Base-by-base conservation (phyloP, 2,113 vertebrate species). In the Sander vitreus region DNA sequence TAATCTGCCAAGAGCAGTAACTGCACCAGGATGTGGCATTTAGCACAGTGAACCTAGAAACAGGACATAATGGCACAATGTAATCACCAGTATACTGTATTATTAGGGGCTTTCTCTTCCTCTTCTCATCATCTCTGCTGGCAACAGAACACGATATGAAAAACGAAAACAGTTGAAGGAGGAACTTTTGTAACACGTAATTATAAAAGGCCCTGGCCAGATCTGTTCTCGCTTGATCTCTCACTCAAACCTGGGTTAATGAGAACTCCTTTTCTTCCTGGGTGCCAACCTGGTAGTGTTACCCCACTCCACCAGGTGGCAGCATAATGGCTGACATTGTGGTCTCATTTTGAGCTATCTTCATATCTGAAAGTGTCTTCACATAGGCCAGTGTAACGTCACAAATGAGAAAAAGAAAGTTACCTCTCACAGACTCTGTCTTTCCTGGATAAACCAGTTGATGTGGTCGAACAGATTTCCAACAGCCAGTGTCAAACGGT, bases 291-390 rank as follows among this genome's bases (percentile, higher is more conserved):
- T 54, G 2, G 1, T 21, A 39, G 21, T 82, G 51, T 25, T 13
- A 55, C 21, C 19, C 6, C 14, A 25, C 48, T 50, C 89, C 92
- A 93, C 80, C 9, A 89, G 92, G 76, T 83, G 93, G 92, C 84
- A 78, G 78, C 71, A 85, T 50, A 55, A 21, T 0, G 0, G 13
- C 64, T 58, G 19, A 14, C 18, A 59, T n/a, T 45, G 25, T 43
- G 0, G 19, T 71, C 18, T 68, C 5, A 33, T 60, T 43, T 53
- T 1, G n/a, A 25, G 21, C 39, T 13, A 0, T 54, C 59, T 30
- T 13, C 25, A 54, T 14, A 1, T 4, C 25, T 47, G 4, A 58
- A 55, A 64, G 55, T 6, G 1, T 78, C 53, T 50, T 27, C 53
- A 6, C 23, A 67, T 8, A 33, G 5, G 14, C 23, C 6, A 30